A percentile compares a stretch with the other conserved stretches of the same genome.
phyloP scores from a whole-genome alignment of 2,888 invertebrate genomes.

The Limenitis camilla region DNA sequence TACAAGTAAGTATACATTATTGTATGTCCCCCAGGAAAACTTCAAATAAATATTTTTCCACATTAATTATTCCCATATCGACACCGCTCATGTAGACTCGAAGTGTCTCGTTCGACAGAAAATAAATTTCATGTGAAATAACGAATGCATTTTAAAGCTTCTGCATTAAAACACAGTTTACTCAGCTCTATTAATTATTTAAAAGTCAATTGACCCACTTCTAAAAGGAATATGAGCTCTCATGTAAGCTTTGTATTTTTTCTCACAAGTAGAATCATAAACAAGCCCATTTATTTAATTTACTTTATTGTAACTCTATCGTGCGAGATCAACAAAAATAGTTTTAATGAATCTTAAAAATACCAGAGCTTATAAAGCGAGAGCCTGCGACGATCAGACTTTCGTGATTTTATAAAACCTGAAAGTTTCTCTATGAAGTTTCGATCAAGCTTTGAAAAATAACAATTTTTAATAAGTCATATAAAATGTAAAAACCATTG shows the following conservation, averaged over 20 bases:
- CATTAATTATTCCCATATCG: conserved; percentile 50
- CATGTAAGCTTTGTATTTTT: not conserved
- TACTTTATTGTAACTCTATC: too few species aligned
- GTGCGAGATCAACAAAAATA: too few species aligned
- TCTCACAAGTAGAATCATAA: too few species aligned
- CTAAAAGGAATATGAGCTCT: not conserved
- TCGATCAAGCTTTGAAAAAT: too few species aligned
- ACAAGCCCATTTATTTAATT: too few species aligned
- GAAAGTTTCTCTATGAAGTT: too few species aligned
- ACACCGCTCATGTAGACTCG: conserved; percentile 39
- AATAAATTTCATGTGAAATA: conserved; percentile 33
- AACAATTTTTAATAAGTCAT: too few species aligned
- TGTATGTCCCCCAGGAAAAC: conserved; percentile 43
- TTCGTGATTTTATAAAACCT: too few species aligned
- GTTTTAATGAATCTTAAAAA: too few species aligned
- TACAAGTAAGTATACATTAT: not conserved
- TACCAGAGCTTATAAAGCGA: too few species aligned
- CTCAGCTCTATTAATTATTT: conserved; percentile 5
- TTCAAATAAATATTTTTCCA: conserved; percentile 45
- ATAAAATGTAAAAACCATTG: too few species aligned
- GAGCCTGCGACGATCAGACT: too few species aligned
- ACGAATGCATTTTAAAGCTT: conserved; percentile 8
- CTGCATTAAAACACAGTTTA: conserved; percentile 2
- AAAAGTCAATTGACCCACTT: conserved; percentile 10
- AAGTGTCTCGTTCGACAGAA: conserved; percentile 31